Evolutionary conservation across 2,113 vertebrate species (phyloP).

Genomic region (Propithecus coquereli): DNA sequence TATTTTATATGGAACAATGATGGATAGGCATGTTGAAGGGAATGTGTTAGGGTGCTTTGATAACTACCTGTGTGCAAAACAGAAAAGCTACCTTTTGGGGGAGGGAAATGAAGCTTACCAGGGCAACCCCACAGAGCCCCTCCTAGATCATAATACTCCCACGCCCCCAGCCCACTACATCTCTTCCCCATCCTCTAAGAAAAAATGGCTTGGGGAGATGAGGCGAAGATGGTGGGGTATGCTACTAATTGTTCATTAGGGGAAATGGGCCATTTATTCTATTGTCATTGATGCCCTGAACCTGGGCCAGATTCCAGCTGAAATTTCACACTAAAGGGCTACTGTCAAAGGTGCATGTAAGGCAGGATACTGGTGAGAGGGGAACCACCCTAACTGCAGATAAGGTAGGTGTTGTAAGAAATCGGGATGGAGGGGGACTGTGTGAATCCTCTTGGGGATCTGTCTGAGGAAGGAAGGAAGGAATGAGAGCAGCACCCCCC

Average conservation of each 20-base stretch:
- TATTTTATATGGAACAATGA: neutral
- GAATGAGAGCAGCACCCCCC: neutral
- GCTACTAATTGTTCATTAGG: neutral
- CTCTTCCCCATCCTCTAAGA: neutral
- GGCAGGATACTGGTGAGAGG: neutral
- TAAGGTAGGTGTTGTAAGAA: neutral
- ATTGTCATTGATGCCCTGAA: conserved; percentile 41
- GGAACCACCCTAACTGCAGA: neutral
- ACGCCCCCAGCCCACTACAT: too few species aligned
- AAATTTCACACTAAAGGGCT: conserved; percentile 61
- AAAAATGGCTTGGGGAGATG: neutral
- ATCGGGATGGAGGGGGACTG: neutral
- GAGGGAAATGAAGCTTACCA: neutral
- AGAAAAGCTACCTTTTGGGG: neutral
- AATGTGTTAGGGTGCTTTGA: neutral
- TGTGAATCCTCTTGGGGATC: neutral
- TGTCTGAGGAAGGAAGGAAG: neutral
- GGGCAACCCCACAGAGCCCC: neutral
- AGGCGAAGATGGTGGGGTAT: neutral
- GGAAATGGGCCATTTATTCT: conserved; percentile 67
- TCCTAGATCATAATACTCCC: too few species aligned
- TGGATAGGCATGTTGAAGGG: neutral
- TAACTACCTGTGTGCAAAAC: neutral
- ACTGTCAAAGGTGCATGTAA: neutral
- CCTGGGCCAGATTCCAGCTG: conserved; percentile 37